Percentiles rank a stretch among this genome's conserved stretches.
phyloP scores from a whole-genome alignment of 2,113 vertebrate species.

The Ondatra zibethicus region DNA sequence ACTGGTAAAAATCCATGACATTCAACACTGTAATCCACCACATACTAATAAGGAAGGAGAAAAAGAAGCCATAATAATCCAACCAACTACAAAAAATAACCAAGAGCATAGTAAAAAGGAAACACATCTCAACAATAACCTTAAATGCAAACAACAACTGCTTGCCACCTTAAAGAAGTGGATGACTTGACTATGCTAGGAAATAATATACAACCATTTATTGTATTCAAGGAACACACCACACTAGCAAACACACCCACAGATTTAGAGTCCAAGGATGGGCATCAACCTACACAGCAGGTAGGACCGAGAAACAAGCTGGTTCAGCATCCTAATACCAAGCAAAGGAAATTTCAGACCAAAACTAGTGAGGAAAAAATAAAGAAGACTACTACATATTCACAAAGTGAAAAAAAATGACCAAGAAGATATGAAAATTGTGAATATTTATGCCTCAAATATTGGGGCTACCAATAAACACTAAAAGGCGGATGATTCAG shows the following conservation, averaged over 20 bases:
- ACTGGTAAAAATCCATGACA: background rate
- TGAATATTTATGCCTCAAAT: background rate
- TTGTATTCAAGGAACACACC: background rate
- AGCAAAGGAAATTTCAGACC: background rate
- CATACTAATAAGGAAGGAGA: background rate
- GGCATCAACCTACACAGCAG: background rate
- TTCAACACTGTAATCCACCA: background rate
- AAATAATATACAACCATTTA: background rate
- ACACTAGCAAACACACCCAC: background rate
- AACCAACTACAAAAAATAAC: background rate
- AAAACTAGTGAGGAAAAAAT: background rate
- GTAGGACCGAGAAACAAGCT: background rate
- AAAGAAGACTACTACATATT: background rate
- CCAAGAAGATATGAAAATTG: background rate
- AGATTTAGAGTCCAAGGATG: background rate
- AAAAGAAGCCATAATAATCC: background rate
- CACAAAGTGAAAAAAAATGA: too few species aligned
- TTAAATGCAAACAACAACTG: background rate
- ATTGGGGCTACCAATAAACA: background rate
- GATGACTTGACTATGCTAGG: background rate
- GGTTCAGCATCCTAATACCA: background rate
- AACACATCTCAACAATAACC: background rate
- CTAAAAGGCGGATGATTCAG: background rate
- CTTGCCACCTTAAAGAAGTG: background rate
- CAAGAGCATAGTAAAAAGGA: background rate